Evolutionary conservation across 2,797 vertebrate species (phyloP).

Genomic region (Orientallactaga sibirica): DNA sequence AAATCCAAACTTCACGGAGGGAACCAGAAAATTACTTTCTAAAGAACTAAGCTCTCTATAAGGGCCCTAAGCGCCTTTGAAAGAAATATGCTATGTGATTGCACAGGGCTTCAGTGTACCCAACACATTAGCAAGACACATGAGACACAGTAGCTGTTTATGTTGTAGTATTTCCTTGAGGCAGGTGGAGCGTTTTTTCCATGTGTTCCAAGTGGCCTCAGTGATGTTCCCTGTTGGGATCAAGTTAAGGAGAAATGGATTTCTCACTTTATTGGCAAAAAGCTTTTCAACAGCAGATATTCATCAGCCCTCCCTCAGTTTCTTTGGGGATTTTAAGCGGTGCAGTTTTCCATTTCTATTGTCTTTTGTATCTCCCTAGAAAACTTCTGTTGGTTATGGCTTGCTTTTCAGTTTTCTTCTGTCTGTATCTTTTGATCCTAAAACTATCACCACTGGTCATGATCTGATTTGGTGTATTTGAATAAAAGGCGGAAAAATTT

Average conservation of each 20-base stretch:
- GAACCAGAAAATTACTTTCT: constrained; percentile 53
- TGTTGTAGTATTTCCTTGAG: constrained; percentile 38
- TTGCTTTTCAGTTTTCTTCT: neutral
- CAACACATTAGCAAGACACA: constrained; percentile 62
- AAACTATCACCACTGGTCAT: neutral
- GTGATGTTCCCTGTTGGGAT: constrained; percentile 54
- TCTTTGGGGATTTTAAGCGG: constrained; percentile 41
- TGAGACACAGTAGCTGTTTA: constrained; percentile 42
- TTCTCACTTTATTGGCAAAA: constrained; percentile 65
- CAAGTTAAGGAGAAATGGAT: constrained; percentile 66
- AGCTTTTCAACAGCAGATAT: constrained; percentile 30
- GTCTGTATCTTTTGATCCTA: neutral
- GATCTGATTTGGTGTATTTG: neutral
- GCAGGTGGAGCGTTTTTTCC: constrained; percentile 63
- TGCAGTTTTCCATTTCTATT: neutral
- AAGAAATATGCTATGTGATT: constrained; percentile 51
- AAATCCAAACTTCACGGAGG: neutral
- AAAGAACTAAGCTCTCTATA: constrained; percentile 57
- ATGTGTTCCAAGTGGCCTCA: constrained; percentile 50
- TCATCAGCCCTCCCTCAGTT: neutral
- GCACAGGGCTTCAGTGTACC: constrained; percentile 2
- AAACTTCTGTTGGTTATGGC: neutral
- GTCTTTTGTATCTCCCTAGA: neutral
- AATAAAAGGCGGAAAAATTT: neutral
- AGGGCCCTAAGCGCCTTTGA: constrained; percentile 32